phyloP scores from a whole-genome alignment of 2,113 vertebrate genomes.

The Hylia prasina region DNA sequence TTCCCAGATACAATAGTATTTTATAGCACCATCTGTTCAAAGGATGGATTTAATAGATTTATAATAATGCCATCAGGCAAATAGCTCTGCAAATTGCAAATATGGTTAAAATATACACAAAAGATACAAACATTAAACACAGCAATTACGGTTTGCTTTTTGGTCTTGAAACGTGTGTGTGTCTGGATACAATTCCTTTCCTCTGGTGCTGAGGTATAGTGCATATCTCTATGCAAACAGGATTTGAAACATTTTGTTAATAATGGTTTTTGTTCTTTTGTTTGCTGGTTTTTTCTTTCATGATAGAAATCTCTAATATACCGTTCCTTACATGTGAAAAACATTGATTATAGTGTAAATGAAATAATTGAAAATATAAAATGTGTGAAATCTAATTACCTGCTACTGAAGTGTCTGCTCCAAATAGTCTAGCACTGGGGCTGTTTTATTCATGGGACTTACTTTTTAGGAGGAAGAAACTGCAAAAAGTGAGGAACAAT shows the following conservation, averaged over 20 bases:
- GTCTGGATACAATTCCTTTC: slow-evolving; percentile 47
- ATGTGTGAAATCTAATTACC: slow-evolving; percentile 46
- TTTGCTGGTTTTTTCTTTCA: slow-evolving; percentile 29
- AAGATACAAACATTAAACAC: slow-evolving; percentile 33
- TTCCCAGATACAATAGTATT: slow-evolving; percentile 34
- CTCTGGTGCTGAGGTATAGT: slow-evolving; percentile 27
- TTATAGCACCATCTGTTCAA: slow-evolving; percentile 67
- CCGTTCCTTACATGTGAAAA: slow-evolving; percentile 36
- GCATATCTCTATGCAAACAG: slow-evolving; percentile 12
- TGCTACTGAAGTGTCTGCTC: slow-evolving; percentile 24
- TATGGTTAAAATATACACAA: slow-evolving; percentile 53
- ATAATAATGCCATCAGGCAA: slow-evolving; percentile 64
- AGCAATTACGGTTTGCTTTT: background rate
- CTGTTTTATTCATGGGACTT: slow-evolving; percentile 13
- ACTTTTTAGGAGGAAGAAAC: background rate
- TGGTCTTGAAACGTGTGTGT: background rate
- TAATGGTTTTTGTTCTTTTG: slow-evolving; percentile 47
- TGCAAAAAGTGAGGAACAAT: background rate
- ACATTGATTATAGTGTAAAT: slow-evolving; percentile 59
- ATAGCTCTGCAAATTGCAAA: slow-evolving; percentile 57
- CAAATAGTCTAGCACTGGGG: background rate
- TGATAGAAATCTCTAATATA: slow-evolving; percentile 46
- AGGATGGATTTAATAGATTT: slow-evolving; percentile 66
- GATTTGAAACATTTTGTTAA: slow-evolving; percentile 42
- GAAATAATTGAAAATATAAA: slow-evolving; percentile 61